Evolutionary conservation across 2,113 vertebrate species (phyloP).

Genomic region (Bubalus kerabau): DNA sequence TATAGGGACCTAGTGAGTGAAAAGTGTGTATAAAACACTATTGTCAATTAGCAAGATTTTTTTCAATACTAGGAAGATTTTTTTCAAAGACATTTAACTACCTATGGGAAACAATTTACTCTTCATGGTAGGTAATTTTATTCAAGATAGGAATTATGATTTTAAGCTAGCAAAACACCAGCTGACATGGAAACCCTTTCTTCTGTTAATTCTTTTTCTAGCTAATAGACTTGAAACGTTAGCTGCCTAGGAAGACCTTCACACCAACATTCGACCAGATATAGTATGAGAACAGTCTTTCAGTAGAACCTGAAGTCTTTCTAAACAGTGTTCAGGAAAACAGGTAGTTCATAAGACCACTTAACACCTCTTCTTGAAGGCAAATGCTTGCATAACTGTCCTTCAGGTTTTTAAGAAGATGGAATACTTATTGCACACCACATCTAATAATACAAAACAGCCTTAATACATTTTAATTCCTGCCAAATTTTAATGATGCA

Average conservation of each 20-base stretch:
- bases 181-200: not conserved
- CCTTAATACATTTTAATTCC: not conserved
- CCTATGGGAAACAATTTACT: not conserved
- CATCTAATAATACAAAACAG: not conserved
- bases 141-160: not conserved
- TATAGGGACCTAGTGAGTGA: not conserved
- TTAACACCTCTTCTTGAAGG: not conserved
- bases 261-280: not conserved
- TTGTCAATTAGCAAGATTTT: not conserved
- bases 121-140: not conserved
- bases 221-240: not conserved
- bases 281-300: not conserved
- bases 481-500: not conserved
- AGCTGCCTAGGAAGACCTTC: not conserved
- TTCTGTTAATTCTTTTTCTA: not conserved
- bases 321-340: not conserved
- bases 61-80: not conserved
- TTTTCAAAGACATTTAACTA: not conserved
- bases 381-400: not conserved
- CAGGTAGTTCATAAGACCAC: not conserved
- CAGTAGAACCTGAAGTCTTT: not conserved
- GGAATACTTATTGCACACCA: not conserved
- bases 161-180: not conserved
- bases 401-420: not conserved
- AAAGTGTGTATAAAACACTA: not conserved